These are phyloP conservation scores for Opisthograptis luteolata DNA, from an alignment of 2,888 invertebrate species.

Conservation along the genomic window DNA sequence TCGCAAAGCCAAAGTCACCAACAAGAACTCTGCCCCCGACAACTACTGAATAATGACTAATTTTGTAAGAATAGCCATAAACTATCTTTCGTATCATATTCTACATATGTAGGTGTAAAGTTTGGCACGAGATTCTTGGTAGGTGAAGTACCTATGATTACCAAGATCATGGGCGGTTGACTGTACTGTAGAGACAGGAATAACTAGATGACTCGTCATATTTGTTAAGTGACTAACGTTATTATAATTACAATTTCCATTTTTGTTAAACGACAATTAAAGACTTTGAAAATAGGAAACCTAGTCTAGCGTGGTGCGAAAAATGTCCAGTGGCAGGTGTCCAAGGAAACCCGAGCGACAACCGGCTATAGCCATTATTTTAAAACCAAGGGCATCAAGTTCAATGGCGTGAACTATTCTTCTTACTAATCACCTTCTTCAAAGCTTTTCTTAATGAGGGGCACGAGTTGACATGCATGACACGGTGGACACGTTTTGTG, in stretches of 20 bases:
- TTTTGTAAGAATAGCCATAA: conserved; percentile 47
- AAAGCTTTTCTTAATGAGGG: neutral
- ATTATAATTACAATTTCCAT: neutral
- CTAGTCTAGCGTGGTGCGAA: conserved; percentile 20
- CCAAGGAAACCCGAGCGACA: conserved; percentile 55
- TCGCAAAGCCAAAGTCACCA: conserved; percentile 38
- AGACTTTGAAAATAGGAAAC: conserved; percentile 1
- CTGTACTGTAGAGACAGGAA: conserved; percentile 19
- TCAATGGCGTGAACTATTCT: conserved; percentile 44
- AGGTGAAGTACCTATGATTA: conserved; percentile 35
- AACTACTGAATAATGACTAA: conserved; percentile 47
- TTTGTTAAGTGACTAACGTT: neutral
- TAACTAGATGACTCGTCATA: conserved; percentile 12
- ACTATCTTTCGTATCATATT: conserved; percentile 27
- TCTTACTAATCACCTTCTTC: neutral
- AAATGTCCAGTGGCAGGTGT: conserved; percentile 51
- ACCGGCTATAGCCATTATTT: conserved; percentile 49
- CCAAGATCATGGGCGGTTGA: conserved; percentile 32
- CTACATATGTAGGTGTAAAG: conserved; percentile 23
- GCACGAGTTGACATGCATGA: no score
- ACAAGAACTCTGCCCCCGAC: conserved; percentile 59
- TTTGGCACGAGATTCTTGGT: conserved; percentile 38
- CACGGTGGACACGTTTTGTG: neutral
- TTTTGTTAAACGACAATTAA: no score
- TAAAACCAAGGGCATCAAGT: conserved; percentile 54